Evolutionary conservation across 92 coral and sea anemone genomes (phyloP), one percentile per base, ranked within the genome.

Genomic region (Micromussa lordhowensis): DNA sequence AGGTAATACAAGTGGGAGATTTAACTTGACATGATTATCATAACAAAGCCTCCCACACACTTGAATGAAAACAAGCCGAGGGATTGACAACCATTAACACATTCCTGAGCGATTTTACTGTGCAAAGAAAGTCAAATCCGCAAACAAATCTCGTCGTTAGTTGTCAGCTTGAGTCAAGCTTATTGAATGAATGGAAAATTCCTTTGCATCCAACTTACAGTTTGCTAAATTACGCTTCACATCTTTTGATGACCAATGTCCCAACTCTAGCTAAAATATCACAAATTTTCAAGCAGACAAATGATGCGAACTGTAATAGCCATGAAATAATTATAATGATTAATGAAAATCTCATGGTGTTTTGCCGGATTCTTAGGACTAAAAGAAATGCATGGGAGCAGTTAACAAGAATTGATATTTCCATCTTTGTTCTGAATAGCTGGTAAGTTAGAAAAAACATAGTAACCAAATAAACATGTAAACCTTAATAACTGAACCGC

Each of bases 21-120:
- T 87, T 87, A 64, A 87, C 18, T 80, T 22, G 28, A 17, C 68
- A 2, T 78, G 64, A 78, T 87, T 87, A 79, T 31, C 85, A 79
- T 79, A 3, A 78, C 85, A 87, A 87, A 68, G 85, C 73, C 78
- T 78, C 85, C 85, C 79, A 87, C 90, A 64, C 80, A 70, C 40
- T 19, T 10, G 2, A 69, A 3, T 78, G 77, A 16, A 87, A 79
- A 72, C 44, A 51, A 87, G 26, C 35, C 51, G 31, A 51, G 74
- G 35, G 82, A 57, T 71, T 87, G 80, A n/a, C 48, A 35, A 28
- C 68, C 3, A 69, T 79, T 80, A 79, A 55, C 49, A 87, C 81
- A 87, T 87, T 87, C 90, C 86, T 68, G 31, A 49, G 78, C n/a
- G 13, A 3, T 38, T 66, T 86, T 66, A 49, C 19, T 78, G 82